Percentiles rank a stretch among this genome's conserved stretches.
phyloP scores from a whole-genome alignment of 92 coral and sea anemone genomes.

The Epizoanthus illoricatus region DNA sequence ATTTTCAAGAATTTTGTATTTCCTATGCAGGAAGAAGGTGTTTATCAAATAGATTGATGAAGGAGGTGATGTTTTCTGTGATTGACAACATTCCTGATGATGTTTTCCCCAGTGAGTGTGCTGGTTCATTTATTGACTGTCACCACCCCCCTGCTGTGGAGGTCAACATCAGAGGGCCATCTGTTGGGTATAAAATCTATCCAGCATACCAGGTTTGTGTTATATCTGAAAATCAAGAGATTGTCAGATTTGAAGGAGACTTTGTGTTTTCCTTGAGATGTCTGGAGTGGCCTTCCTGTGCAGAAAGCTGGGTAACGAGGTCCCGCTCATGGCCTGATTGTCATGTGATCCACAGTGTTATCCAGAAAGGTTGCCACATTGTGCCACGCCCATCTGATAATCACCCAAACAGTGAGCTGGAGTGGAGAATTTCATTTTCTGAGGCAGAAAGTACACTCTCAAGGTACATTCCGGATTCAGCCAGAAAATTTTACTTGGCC shows the following conservation, averaged over 20 bases:
- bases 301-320: background rate
- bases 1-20: background rate
- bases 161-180: background rate
- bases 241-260: conserved; percentile 1
- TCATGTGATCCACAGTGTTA: background rate
- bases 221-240: background rate
- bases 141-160: conserved; percentile 3
- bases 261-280: background rate
- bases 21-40: background rate
- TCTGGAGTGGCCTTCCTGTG: background rate
- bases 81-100: background rate
- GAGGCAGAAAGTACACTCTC: background rate
- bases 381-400: conserved; percentile 1
- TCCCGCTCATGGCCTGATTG: background rate
- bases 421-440: conserved; percentile 2
- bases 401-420: background rate
- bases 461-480: background rate
- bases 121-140: background rate
- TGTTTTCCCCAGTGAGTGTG: background rate
- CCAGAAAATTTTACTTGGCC: background rate
- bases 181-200: background rate
- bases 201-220: background rate
- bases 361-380: background rate
- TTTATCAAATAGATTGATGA: background rate
- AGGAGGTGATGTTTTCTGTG: background rate